A percentile compares a stretch with the other conserved stretches of the same genome.
Evolutionary conservation across 2,888 invertebrate species (phyloP).

Genomic region (Strigamia transsilvanica): DNA sequence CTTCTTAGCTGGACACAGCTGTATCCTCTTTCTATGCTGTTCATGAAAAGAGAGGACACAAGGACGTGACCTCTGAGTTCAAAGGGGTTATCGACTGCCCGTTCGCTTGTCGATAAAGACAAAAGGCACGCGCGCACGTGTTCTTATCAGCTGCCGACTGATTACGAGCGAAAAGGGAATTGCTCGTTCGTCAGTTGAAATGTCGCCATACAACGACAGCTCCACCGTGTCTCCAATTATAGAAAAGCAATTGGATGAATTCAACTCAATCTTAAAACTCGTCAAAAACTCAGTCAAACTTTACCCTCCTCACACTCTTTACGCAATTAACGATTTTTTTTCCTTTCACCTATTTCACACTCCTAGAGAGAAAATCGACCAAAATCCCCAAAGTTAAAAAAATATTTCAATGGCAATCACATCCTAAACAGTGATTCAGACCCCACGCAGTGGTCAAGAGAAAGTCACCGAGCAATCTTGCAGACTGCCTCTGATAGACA

Average conservation of each 20-base stretch:
- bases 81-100: conserved; percentile 45
- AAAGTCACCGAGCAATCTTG: background rate
- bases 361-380: background rate
- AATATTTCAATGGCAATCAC: background rate
- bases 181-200: conserved; percentile 49
- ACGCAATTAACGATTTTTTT: conserved; percentile 34
- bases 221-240: conserved; percentile 45
- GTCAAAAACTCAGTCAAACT: conserved; percentile 31
- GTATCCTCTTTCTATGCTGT: conserved; percentile 39
- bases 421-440: background rate
- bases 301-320: background rate
- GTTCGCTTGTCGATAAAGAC: conserved; percentile 47
- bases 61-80: conserved; percentile 41
- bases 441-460: background rate
- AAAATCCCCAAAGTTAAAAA: background rate
- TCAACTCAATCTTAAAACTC: conserved; percentile 49
- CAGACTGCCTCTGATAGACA: background rate
- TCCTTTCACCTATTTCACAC: background rate
- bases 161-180: conserved; percentile 49
- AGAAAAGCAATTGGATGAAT: conserved; percentile 46
- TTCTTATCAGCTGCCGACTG: conserved; percentile 49
- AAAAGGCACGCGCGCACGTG: conserved; percentile 48
- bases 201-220: conserved; percentile 46
- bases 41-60: conserved; percentile 45
- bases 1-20: background rate